These are phyloP conservation scores for Setophaga kirtlandii DNA, from an alignment of 2,113 vertebrate genomes.

Conservation along the genomic window DNA sequence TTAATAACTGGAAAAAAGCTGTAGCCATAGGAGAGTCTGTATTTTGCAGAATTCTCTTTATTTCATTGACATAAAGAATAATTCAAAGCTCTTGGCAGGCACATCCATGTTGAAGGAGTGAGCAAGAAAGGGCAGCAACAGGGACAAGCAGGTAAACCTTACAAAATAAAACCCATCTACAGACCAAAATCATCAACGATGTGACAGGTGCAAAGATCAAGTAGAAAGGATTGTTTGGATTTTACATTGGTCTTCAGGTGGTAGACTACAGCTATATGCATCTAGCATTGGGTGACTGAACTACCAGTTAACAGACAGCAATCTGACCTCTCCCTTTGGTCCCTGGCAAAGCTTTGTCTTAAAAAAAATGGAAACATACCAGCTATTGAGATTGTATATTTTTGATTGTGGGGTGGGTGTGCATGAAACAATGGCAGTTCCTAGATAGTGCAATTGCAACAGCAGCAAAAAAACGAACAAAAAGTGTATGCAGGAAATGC, in stretches of 20 bases:
- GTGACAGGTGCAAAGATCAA: neutral
- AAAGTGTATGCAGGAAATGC: neutral
- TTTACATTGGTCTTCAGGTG: neutral
- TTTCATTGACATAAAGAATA: neutral
- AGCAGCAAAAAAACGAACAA: neutral
- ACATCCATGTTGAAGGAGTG: neutral
- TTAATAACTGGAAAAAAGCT: neutral
- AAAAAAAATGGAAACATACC: neutral
- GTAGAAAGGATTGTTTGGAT: neutral
- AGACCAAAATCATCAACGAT: neutral
- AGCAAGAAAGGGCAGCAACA: neutral
- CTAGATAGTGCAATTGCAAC: neutral
- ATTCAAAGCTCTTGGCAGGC: neutral
- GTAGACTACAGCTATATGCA: neutral
- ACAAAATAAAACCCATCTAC: neutral
- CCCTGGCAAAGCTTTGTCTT: neutral
- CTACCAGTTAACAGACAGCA: neutral
- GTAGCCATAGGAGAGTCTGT: neutral
- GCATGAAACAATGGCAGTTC: neutral
- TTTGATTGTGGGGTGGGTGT: neutral
- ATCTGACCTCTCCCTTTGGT: neutral
- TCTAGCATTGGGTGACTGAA: neutral
- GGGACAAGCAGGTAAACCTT: neutral
- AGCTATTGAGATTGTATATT: neutral
- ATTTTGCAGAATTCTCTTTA: neutral